These are phyloP conservation scores for Dromaius novaehollandiae DNA, from an alignment of 2,113 vertebrate genomes.

Conservation along the genomic window DNA sequence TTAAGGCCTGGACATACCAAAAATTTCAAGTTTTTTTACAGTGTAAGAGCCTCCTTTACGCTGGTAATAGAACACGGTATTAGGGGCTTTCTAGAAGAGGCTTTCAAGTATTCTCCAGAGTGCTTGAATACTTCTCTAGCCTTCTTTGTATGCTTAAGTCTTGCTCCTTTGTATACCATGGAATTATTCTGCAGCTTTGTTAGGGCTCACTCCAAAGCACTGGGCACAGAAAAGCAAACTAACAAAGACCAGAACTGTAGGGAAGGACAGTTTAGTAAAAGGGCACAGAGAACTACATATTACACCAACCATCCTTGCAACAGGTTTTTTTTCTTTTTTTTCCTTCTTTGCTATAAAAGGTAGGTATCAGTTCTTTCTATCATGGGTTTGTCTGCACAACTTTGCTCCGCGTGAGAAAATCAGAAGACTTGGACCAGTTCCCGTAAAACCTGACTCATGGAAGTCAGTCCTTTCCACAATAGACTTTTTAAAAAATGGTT, in stretches of 20 bases:
- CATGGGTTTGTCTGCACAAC: neutral
- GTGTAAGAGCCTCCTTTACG: conserved; percentile 6
- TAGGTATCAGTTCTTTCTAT: neutral
- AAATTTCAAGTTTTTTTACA: conserved; percentile 12
- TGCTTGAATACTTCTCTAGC: conserved; percentile 39
- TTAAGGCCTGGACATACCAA: neutral
- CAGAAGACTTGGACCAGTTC: conserved; percentile 46
- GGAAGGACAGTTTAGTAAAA: neutral
- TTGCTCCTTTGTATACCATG: conserved; percentile 5
- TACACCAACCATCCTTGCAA: neutral
- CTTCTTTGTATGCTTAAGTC: conserved; percentile 26
- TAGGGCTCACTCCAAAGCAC: neutral
- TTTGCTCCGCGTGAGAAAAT: conserved; percentile 23
- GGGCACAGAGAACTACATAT: neutral
- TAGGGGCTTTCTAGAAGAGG: conserved; percentile 32
- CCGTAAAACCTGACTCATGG: conserved; percentile 69
- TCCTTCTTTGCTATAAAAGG: neutral
- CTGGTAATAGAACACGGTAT: neutral
- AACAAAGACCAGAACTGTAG: neutral
- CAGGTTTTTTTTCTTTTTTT: neutral
- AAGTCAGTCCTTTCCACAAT: conserved; percentile 50
- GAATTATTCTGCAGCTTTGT: conserved; percentile 32
- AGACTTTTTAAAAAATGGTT: conserved; percentile 37
- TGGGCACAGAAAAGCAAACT: neutral
- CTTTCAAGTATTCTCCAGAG: conserved; percentile 38